A percentile compares a stretch with the other conserved stretches of the same genome.
These are phyloP conservation scores for Pristionchus mayeri DNA, from an alignment of 2,888 invertebrate genomes.

Conservation along the genomic window DNA sequence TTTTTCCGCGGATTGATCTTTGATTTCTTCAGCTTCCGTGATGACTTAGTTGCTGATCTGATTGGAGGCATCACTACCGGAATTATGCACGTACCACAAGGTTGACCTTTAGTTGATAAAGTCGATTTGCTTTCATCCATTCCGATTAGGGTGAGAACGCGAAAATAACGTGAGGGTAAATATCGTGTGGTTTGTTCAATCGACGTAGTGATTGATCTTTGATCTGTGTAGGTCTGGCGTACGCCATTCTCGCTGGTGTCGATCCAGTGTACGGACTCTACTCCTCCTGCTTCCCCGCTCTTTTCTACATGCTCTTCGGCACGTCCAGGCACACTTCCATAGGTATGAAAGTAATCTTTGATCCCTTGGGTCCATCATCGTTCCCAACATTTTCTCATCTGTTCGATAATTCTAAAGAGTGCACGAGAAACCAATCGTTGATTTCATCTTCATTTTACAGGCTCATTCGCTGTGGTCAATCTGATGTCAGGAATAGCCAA, in stretches of 20 bases:
- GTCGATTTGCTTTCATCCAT: no score
- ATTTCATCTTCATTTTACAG: conserved; percentile 40
- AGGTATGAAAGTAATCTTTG: background rate
- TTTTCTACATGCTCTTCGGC: conserved; percentile 52
- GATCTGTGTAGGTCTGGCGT: conserved; percentile 36
- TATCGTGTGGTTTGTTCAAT: no score
- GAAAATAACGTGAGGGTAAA: no score
- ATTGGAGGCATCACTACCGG: conserved; percentile 49
- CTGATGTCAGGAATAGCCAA: conserved; percentile 55
- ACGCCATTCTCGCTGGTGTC: background rate
- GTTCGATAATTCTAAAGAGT: no score
- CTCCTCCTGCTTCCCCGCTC: conserved; percentile 48
- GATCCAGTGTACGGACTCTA: conserved; percentile 49
- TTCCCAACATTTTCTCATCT: no score
- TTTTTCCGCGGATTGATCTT: no score
- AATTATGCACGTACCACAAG: conserved; percentile 49
- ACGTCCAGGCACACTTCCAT: conserved; percentile 49
- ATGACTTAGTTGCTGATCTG: conserved; percentile 26
- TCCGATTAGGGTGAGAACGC: no score
- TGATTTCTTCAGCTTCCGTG: conserved; percentile 3
- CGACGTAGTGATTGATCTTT: no score
- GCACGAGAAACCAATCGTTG: no score
- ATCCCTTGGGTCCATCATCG: no score
- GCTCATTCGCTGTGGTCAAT: conserved; percentile 53
- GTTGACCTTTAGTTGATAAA: conserved; percentile 1